phyloP scores from a whole-genome alignment of 2,113 vertebrate species.

The Saccopteryx bilineata region DNA sequence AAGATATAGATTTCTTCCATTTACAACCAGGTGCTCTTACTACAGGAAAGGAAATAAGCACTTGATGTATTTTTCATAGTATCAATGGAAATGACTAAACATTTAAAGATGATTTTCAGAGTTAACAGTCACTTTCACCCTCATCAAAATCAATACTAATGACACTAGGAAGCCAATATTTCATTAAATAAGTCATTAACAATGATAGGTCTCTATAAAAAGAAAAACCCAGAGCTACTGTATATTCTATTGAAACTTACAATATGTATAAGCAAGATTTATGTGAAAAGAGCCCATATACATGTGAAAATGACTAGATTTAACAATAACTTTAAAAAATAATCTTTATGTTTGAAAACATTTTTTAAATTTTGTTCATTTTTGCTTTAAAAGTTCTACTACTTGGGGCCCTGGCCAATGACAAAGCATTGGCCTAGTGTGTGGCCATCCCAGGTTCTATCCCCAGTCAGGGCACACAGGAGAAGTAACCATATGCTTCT shows the following conservation, averaged over 20 bases:
- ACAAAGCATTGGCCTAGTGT: too few species aligned
- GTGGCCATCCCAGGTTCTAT: too few species aligned
- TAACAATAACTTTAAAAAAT: not conserved
- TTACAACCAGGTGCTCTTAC: not conserved
- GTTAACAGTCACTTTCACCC: constrained; percentile 36
- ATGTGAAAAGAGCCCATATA: constrained; percentile 34
- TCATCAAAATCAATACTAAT: constrained; percentile 68
- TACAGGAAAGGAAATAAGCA: constrained; percentile 37
- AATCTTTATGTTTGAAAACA: not conserved
- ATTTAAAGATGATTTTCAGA: constrained; percentile 45
- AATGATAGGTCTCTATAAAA: constrained; percentile 49
- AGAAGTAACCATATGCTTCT: too few species aligned
- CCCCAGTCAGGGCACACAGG: too few species aligned
- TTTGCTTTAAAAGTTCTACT: not conserved
- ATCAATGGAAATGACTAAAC: not conserved
- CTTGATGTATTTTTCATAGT: constrained; percentile 44
- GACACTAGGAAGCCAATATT: constrained; percentile 54
- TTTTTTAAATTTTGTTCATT: not conserved
- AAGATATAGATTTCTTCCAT: not conserved
- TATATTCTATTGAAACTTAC: constrained; percentile 49
- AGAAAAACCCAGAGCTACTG: not conserved
- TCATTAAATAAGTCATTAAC: constrained; percentile 65
- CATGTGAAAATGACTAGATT: constrained; percentile 18
- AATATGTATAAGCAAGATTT: constrained; percentile 33
- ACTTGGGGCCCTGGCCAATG: not conserved